These are phyloP conservation scores for Acanthosepion esculentum DNA, from an alignment of 2,888 invertebrate genomes.

Conservation along the genomic window DNA sequence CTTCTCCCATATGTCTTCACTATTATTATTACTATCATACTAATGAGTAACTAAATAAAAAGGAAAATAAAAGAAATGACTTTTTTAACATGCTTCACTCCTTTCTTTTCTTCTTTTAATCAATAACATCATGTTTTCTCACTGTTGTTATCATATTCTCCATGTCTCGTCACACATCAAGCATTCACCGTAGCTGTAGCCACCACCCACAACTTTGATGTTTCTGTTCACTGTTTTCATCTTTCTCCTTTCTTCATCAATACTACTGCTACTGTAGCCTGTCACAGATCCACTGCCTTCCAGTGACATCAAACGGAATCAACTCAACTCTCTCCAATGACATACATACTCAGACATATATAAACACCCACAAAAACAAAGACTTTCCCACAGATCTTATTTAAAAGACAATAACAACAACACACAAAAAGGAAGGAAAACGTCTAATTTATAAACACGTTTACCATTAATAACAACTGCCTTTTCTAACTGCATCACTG, in stretches of 20 bases:
- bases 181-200: background rate
- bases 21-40: too few relatives aligned
- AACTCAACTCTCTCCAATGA: background rate
- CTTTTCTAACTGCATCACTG: slow-evolving; percentile 34
- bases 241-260: slow-evolving; percentile 6
- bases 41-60: too few relatives aligned
- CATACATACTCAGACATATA: background rate
- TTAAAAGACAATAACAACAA: background rate
- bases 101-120: background rate
- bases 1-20: too few relatives aligned
- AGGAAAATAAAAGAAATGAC: too few relatives aligned
- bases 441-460: background rate
- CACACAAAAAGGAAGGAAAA: background rate
- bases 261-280: background rate
- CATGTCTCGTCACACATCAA: background rate
- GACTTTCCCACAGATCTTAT: background rate
- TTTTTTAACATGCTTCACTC: background rate
- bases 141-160: background rate
- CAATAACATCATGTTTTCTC: slow-evolving; percentile 3
- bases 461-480: background rate
- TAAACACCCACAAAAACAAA: background rate
- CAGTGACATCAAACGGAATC: background rate
- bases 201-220: background rate
- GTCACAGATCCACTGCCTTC: background rate
- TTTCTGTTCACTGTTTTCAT: background rate